Conservation (phyloP, 1,140 invertebrate species). For the Papilio helenus region DNA sequence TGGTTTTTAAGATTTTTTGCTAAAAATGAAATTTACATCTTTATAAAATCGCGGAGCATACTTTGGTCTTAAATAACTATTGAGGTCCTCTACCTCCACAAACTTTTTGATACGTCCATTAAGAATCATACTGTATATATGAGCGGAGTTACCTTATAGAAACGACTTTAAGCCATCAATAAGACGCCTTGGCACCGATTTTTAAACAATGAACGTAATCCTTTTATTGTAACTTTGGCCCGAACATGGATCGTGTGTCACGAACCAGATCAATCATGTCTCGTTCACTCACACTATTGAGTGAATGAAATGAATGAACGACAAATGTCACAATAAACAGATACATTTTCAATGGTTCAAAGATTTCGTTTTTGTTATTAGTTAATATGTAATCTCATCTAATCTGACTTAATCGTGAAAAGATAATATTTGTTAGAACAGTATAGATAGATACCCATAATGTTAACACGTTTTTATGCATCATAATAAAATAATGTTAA, state of each 20-base stretch:
- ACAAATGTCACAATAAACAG: conserved; percentile 10
- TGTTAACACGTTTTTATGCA: too few species aligned
- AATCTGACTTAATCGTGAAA: not conserved
- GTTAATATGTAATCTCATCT: not conserved
- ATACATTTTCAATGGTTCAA: not conserved
- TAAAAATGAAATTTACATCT: too few species aligned
- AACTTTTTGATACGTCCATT: too few species aligned
- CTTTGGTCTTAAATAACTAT: too few species aligned
- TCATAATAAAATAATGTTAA: too few species aligned
- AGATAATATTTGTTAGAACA: not conserved
- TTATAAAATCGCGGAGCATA: too few species aligned
- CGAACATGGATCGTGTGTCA: conserved; percentile 34
- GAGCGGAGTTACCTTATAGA: not conserved
- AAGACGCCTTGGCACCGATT: conserved; percentile 42
- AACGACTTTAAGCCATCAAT: conserved; percentile 7
- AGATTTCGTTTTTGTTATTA: not conserved
- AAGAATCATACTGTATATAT: not conserved
- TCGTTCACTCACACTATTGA: not conserved
- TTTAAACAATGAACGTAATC: conserved; percentile 37
- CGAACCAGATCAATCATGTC: conserved; percentile 29
- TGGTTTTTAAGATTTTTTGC: too few species aligned
- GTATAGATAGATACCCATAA: not conserved
- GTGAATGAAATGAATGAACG: not conserved
- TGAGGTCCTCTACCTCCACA: too few species aligned
- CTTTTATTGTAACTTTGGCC: conserved; percentile 37